Evolutionary conservation across 1,140 invertebrate genomes (phyloP), one percentile per base, ranked within the genome.

Genomic region (Oryctes rhinoceros): DNA sequence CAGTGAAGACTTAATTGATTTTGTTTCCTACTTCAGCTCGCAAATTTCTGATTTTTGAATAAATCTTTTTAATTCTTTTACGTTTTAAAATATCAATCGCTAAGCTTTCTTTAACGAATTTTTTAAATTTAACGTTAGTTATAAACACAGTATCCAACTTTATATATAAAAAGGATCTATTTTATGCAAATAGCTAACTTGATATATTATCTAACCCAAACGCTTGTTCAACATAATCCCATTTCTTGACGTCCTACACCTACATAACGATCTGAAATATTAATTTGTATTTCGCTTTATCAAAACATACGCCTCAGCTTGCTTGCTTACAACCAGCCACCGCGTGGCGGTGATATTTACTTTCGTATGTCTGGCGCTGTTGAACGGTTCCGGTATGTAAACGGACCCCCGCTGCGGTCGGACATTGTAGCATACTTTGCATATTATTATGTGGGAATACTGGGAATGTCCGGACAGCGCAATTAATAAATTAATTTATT

Each of bases 401-500:
- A 78, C 47, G 13, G 75, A 78, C 49, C 49, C 15, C 77, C 30
- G 77, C 13, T 4, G 47, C 20, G 65, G 65, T 71, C 65, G 65
- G 35, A 37, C 24, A 30, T 37, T 71, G 65, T 24, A 37, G 77
- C 47, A 78, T 78, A 78, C 77, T 78, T 78, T 78, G 49, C 77
- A 78, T 59, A 35, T 53, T 59, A 59, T 78, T 78, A 78, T 59
- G 35, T 35, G 11, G 49, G 47, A 39, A 35, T 53, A 37, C 15
- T 35, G 11, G 49, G 47, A 39, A 59, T 53, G 75, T 6, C 47
- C 47, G 49, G 24, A 39, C 77, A 53, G 18, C 13, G 77, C 77
- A 53, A 78, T 78, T 78, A 78, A 78, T 78, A 78, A 78, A 78
- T 78, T 78, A 78, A 78, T 78, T 78, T 78, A 59, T 59, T 53